Base-by-base conservation (phyloP, 1,140 invertebrate genomes). In the Pseudomyrmex cubaensis region DNA sequence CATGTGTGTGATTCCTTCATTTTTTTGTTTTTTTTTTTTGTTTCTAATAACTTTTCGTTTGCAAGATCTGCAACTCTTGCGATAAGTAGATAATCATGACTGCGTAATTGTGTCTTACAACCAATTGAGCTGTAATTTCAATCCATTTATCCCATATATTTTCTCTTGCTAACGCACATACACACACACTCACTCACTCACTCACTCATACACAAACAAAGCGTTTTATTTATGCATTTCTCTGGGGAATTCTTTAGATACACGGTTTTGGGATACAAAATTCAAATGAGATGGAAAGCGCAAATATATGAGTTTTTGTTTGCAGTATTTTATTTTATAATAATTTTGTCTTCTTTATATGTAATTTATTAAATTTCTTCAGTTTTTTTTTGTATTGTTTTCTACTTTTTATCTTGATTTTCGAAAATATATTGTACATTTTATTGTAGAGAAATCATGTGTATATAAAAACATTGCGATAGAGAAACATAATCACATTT, bases 11-110 rank as follows among this genome's bases (percentile, higher is more conserved):
- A 75, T 73, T 77, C 48, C 62, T 89, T 78, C 72, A 25, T 87
- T 73, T 35, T 35, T 35, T 85, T 85, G 5, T 35, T 5, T 35
- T 35, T 35, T 25, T 0, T 35, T 35, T 35, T 85, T 85, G 72
- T 89, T 84, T 87, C 22, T 78, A 83, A 70, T 86, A 73, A 73
- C 59, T 84, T 69, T 75, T 67, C 25, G 20, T 77, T 72, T 72
- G 72, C 35, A 25, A 75, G 80, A 70, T 20, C 20, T 67, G 50
- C 46, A 54, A 54, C n/a, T 13, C 5, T 69, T 69, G 74, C 64
- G 69, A 84, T 67, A 17, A 70, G 15, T 80, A 80, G 83, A 66
- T 13, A 52, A 67, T 64, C 25, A 13, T 46, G 52, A 35, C 20
- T 48, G 25, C 13, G 4, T 82, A 50, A 69, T 52, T 66, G 76